Conservation (phyloP, 37 sponge, comb jelly and placozoan genomes). For the Sycon ciliatum region DNA sequence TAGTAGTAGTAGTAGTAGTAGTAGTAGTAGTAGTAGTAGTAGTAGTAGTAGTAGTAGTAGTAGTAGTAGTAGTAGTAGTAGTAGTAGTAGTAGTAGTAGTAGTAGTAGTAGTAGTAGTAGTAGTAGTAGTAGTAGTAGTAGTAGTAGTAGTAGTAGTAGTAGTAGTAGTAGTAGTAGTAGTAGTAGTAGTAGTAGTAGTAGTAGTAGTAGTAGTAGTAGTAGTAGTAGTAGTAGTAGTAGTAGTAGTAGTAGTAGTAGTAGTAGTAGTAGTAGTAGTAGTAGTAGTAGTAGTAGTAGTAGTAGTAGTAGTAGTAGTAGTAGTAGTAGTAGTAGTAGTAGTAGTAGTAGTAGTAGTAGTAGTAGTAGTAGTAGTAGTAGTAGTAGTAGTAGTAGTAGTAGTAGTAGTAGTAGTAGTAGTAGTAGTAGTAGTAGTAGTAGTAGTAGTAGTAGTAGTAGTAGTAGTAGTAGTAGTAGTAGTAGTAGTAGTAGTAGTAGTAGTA, state of each 20-base stretch:
- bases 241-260: constrained; percentile 6
- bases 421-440: constrained; percentile 6
- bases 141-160: constrained; percentile 8
- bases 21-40: background rate
- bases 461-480: constrained; percentile 8
- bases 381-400: constrained; percentile 8
- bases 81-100: constrained; percentile 8
- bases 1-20: no score
- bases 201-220: constrained; percentile 8
- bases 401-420: constrained; percentile 8
- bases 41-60: constrained; percentile 8
- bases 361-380: constrained; percentile 6
- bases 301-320: constrained; percentile 6
- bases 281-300: constrained; percentile 8
- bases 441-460: constrained; percentile 8
- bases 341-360: constrained; percentile 8
- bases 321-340: constrained; percentile 8
- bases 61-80: constrained; percentile 6
- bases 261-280: constrained; percentile 8
- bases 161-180: constrained; percentile 8
- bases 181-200: constrained; percentile 6
- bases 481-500: constrained; percentile 6
- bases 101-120: constrained; percentile 8
- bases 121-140: constrained; percentile 6
- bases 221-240: constrained; percentile 8